These are phyloP conservation scores for Rhodinocichla rosea DNA, from an alignment of 2,113 vertebrate genomes.

Conservation along the genomic window DNA sequence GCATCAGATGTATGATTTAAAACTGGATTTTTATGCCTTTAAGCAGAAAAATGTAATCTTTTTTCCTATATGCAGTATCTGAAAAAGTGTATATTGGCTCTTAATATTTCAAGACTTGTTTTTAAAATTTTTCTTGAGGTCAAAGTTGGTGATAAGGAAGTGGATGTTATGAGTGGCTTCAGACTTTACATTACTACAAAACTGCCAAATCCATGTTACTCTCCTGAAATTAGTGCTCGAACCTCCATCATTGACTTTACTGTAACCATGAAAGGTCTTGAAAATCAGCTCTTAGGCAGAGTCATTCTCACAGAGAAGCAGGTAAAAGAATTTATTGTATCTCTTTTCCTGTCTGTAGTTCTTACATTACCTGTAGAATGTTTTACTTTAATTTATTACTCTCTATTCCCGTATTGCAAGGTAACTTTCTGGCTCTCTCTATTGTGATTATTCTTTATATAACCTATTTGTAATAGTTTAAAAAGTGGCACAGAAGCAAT, in stretches of 20 bases:
- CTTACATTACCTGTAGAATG: not conserved
- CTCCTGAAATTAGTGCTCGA: conserved; percentile 91
- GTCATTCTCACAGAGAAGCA: conserved; percentile 95
- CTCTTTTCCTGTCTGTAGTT: not conserved
- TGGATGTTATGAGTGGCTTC: conserved; percentile 92
- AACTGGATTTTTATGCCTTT: not conserved
- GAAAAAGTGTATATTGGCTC: not conserved
- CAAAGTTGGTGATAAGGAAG: conserved; percentile 93
- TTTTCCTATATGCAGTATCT: not conserved
- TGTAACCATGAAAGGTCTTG: conserved; percentile 92
- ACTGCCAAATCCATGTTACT: conserved; percentile 90
- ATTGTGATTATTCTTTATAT: not conserved
- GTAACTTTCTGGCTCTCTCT: not conserved
- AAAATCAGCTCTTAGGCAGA: conserved; percentile 93
- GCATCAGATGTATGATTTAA: not conserved
- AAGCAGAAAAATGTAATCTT: not conserved
- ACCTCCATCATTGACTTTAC: conserved; percentile 95
- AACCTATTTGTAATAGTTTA: not conserved
- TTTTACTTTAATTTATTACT: not conserved
- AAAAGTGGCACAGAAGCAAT: not conserved
- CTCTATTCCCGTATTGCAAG: not conserved
- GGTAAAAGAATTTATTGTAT: conserved; percentile 63
- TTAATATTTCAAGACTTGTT: not conserved
- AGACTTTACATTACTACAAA: conserved; percentile 93
- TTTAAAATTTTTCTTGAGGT: conserved; percentile 77